phyloP scores from a whole-genome alignment of 2,113 vertebrate genomes.

The Heterotis niloticus region DNA sequence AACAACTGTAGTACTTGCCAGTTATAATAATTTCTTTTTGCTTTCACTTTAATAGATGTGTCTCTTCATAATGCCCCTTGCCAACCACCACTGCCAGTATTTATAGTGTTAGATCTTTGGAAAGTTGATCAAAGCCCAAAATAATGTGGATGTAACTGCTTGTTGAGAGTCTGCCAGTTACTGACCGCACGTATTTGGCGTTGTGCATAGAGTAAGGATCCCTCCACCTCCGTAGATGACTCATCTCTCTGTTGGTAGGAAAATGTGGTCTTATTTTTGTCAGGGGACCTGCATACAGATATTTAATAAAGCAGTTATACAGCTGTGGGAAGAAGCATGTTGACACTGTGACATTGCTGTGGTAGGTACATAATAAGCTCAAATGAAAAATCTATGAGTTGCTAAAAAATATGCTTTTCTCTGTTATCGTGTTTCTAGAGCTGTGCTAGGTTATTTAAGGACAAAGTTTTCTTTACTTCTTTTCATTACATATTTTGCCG shows the following conservation, averaged over 20 bases:
- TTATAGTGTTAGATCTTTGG: neutral
- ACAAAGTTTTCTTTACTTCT: too few species aligned
- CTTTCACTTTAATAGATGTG: neutral
- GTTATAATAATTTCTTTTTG: neutral
- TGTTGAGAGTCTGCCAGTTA: neutral
- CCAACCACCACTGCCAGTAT: neutral
- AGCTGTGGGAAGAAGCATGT: neutral
- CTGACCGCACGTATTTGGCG: neutral
- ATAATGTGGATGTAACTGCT: constrained; percentile 10
- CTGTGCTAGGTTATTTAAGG: too few species aligned
- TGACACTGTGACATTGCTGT: too few species aligned
- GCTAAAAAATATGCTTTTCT: too few species aligned
- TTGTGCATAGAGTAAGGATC: neutral
- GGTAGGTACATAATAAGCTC: too few species aligned
- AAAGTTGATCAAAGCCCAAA: neutral
- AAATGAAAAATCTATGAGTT: too few species aligned
- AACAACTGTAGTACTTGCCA: neutral
- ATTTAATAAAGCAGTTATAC: neutral
- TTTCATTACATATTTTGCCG: too few species aligned
- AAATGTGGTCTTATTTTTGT: constrained; percentile 1
- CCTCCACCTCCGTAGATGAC: neutral
- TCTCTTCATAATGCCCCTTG: neutral
- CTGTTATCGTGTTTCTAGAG: too few species aligned
- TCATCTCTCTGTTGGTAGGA: constrained; percentile 6
- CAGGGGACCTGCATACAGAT: neutral